Conservation (phyloP, 2,113 vertebrate genomes). For the Osmerus eperlanus region DNA sequence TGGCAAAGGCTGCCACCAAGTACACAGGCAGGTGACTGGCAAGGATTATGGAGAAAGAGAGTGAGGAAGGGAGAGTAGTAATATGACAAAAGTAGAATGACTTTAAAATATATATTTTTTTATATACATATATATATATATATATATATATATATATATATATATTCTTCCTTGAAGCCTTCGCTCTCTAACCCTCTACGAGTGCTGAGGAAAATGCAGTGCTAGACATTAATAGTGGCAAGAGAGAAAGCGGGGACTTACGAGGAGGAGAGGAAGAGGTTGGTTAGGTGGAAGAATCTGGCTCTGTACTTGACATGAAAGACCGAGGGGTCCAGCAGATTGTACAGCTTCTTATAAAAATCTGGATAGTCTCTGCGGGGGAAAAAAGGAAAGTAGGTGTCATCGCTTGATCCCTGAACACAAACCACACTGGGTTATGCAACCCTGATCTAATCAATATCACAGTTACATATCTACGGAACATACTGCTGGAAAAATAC, state of each 20-base stretch:
- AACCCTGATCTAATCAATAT: too few species aligned
- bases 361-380: constrained; percentile 88
- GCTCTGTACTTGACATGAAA: constrained; percentile 92
- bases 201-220: background rate
- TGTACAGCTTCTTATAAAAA: constrained; percentile 93
- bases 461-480: too few species aligned
- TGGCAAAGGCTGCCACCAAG: constrained; percentile 90
- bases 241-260: constrained; percentile 43
- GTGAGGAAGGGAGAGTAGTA: background rate
- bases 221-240: background rate
- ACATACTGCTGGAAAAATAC: too few species aligned
- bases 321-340: constrained; percentile 85
- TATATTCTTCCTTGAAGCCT: too few species aligned
- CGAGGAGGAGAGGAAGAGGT: constrained; percentile 94
- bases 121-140: too few species aligned
- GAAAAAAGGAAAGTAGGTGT: too few species aligned
- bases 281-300: constrained; percentile 86
- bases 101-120: too few species aligned
- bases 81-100: background rate
- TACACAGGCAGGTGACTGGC: constrained; percentile 88
- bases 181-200: too few species aligned
- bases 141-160: too few species aligned
- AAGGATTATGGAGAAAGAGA: background rate
- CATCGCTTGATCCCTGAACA: too few species aligned
- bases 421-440: too few species aligned